Base-by-base conservation (phyloP, 30 jellyfish, hydroid and myxozoan species). In the Clytia hemisphaerica region DNA sequence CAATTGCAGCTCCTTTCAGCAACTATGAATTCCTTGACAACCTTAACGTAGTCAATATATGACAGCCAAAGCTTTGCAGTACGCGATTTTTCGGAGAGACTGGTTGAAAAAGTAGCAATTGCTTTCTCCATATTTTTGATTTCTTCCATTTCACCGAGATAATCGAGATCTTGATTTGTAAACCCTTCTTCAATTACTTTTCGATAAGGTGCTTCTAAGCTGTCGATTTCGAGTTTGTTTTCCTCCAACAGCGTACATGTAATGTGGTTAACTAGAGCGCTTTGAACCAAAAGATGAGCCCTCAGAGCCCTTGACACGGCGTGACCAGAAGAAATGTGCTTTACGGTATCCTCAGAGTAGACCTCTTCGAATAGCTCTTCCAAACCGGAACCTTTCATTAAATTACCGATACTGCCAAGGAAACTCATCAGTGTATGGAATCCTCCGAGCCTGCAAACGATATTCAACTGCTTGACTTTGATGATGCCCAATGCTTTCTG, bases 1-100 rank as follows among this genome's bases (percentile, higher is more conserved):
- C 85, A 67, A 53, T 77, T 59, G 4, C 49, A 35, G 32, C 60
- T 46, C 44, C 92, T 67, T 53, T 67, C 92, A n/a, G 92, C 87
- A 3, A 6, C 9, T 40, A 77, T 77, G 69, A 66, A 67, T 33
- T 35, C 37, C 34, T 50, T 67, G 4, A 37, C 50, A 4, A 67
- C 61, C 10, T 42, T 4, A 15, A 77, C 32, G 21, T 58, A 44
- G 24, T 77, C 72, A 49, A 77, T 48, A 55, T 77, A 77, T 54
- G 6, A 51, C 4, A 77, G 55, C 92, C 92, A 76, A 22, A 76
- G 44, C 34, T 44, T 31, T n/a, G 79, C 38, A 12, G 79, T 67
- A 25, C 79, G 38, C 9, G 74, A 67, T 42, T 45, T 45, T 28
- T 44, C 78, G 38, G 7, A 4, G 75, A 64, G 24, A 4, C 37